These are phyloP conservation scores for Thereva unica DNA, from an alignment of 2,888 invertebrate genomes.

Conservation along the genomic window DNA sequence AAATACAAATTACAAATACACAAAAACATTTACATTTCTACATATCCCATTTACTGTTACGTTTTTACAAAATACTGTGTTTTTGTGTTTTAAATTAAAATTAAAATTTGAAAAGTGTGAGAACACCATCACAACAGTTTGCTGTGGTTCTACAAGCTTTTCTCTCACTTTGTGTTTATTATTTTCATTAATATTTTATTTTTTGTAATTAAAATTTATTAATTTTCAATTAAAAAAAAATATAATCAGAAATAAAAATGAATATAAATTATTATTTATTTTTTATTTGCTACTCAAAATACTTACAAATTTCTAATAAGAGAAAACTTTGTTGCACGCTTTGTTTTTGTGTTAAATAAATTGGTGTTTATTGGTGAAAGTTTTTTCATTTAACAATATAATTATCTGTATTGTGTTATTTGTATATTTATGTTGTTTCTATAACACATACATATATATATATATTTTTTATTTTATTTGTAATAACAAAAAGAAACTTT, in stretches of 20 bases:
- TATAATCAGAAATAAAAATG: no score
- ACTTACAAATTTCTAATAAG: constrained; percentile 4
- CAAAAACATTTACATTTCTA: constrained; percentile 43
- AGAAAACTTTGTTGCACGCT: constrained; percentile 26
- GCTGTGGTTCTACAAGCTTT: constrained; percentile 16
- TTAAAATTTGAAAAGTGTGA: no score
- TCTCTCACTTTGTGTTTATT: constrained; percentile 14
- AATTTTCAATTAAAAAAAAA: constrained; percentile 35
- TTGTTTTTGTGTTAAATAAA: constrained; percentile 21
- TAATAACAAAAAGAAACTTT: no score
- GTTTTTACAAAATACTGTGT: neutral
- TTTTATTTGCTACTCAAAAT: constrained; percentile 38
- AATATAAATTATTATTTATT: constrained; percentile 42
- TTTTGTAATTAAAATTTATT: constrained; percentile 38
- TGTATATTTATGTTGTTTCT: no score
- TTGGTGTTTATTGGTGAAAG: constrained; percentile 22
- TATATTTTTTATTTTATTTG: no score
- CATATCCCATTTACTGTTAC: neutral
- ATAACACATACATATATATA: no score
- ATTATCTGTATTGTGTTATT: constrained; percentile 13
- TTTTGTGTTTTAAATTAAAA: no score
- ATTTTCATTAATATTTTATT: constrained; percentile 22
- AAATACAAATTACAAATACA: constrained; percentile 40
- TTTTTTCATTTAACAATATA: constrained; percentile 11
- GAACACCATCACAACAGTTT: constrained; percentile 13